phyloP scores from a whole-genome alignment of 2,113 vertebrate genomes.

The Menura novaehollandiae region DNA sequence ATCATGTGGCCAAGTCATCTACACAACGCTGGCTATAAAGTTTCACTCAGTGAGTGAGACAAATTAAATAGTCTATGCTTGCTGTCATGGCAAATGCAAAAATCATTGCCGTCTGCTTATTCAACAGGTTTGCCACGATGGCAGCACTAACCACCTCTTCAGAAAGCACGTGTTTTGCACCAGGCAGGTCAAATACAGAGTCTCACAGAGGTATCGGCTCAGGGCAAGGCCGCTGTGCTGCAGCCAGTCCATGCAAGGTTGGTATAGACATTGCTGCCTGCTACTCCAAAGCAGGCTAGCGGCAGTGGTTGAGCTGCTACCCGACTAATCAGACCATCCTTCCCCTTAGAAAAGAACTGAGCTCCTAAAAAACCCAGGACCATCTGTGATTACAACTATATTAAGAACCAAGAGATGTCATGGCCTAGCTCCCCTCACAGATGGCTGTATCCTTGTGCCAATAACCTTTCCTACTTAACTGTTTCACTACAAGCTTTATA shows the following conservation, averaged over 20 bases:
- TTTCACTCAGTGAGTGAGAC: not conserved
- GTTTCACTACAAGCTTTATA: not conserved
- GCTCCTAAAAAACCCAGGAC: not conserved
- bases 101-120: not conserved
- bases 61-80: not conserved
- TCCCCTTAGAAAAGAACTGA: not conserved
- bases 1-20: not conserved
- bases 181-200: not conserved
- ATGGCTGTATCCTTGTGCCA: not conserved
- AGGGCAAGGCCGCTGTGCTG: not conserved
- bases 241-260: accelerated
- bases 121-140: accelerated
- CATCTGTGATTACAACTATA: not conserved
- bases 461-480: not conserved
- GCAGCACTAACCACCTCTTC: not conserved
- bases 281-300: not conserved
- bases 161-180: not conserved
- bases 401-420: not conserved
- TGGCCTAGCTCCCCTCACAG: not conserved
- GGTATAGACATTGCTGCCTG: not conserved
- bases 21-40: not conserved
- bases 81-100: not conserved
- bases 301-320: not conserved
- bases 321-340: not conserved
- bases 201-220: not conserved